Base-by-base conservation (phyloP, 2,888 invertebrate genomes). In the Dasypolia templi region DNA sequence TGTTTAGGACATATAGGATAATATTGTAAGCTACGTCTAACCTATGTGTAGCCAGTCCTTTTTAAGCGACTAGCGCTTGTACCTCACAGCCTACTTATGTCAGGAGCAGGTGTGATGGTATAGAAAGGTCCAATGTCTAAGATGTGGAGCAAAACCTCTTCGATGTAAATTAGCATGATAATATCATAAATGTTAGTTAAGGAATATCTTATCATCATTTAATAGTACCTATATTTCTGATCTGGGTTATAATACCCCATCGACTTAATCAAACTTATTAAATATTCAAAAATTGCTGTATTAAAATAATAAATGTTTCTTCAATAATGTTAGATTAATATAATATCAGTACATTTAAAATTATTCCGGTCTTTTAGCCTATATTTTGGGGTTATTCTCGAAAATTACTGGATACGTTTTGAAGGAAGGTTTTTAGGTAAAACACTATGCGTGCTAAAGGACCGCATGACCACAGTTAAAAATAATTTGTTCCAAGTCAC, bases 121-220 rank as follows among this genome's bases (percentile, higher is more conserved):
- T 39, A 35, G 14, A 14, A 51, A 74, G n/a, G 12, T 32, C 7
- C 44, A 59, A 53, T 55, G 5, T 68, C 46, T 64, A 72, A 64
- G 29, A 55, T n/a, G 59, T 32, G 72, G 79, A 72, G 61, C 58
- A 56, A 44, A 56, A 55, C 51, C 79, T 58, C 67, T 61, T 78
- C 6, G 3, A 72, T 64, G 65, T 77, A 82, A 79, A 32, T 67
- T 64, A 64, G 49, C n/a, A 64, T 51, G 19, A 72, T 82, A 64
- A 51, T 83, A 82, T 68, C 67, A 61, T 72, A 53, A 70, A 68
- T 82, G 53, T 82, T 80, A 82, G n/a, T 1, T 71, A 63, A 53
- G 12, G 19, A 49, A n/a, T 72, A 82, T 44, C 12, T 49, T 58
- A n/a, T 70, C 58, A 77, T 55, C 64, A 61, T 61, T 55, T 44